A percentile compares a stretch with the other conserved stretches of the same genome.
Conservation (phyloP, 2,113 vertebrate genomes). For the Suncus etruscus region DNA sequence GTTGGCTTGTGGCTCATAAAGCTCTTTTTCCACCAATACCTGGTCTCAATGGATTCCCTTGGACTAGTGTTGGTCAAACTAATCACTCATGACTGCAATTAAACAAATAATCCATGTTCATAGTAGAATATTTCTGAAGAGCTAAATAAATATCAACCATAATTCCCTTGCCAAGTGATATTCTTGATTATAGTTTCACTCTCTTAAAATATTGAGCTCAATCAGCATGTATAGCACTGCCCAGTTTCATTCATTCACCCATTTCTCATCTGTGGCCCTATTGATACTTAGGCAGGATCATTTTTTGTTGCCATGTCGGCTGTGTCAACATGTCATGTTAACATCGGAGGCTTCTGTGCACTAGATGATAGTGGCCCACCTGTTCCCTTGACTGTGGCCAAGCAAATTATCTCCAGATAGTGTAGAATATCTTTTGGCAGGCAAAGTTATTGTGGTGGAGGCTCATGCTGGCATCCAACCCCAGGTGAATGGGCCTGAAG, state of each 20-base stretch:
- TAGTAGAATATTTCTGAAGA: conserved; percentile 42
- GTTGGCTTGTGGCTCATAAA: no score
- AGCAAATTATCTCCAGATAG: no score
- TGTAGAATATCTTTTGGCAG: neutral
- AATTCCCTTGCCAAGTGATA: conserved; percentile 34
- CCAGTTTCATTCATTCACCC: conserved; percentile 1
- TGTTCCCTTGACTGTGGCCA: no score
- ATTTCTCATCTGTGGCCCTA: neutral
- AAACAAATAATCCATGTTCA: conserved; percentile 31
- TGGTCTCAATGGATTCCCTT: no score
- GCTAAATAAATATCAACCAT: conserved; percentile 34
- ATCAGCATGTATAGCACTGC: neutral
- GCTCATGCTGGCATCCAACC: no score
- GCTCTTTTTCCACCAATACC: no score
- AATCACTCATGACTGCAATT: no score
- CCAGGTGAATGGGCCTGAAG: no score
- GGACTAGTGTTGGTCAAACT: no score
- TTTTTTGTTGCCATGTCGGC: neutral
- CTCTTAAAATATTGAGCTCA: neutral
- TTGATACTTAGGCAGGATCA: neutral
- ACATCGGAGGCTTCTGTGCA: no score
- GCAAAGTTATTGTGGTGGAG: neutral
- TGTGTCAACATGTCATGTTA: no score
- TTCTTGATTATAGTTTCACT: neutral
- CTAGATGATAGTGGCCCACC: no score